Evolutionary conservation across 2,113 vertebrate genomes (phyloP), one percentile per base, ranked within the genome.

Genomic region (Galemys pyrenaicus): DNA sequence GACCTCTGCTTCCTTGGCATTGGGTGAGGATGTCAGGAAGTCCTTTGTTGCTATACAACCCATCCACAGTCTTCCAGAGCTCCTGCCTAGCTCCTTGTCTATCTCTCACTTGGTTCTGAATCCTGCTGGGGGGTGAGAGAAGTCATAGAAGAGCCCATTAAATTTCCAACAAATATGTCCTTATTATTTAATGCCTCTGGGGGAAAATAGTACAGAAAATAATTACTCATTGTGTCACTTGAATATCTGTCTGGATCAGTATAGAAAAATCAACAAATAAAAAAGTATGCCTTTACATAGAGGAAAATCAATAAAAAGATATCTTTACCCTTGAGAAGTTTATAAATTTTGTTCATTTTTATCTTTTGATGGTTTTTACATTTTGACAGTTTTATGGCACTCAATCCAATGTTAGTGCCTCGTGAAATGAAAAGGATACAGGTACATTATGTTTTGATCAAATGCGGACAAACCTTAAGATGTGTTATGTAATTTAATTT

Each of bases 401-500:
- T 41, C 80, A 58, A 87, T 41, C 49, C 70, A 70, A 85, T 78
- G 15, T 87, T 85, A 87, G 19, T 49, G 24, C 28, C 44, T 78
- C 22, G 30, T 71, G 83, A 80, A 82, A 46, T 89, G 17, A 86
- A 75, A 51, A 17, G 85, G 64, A 60, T 83, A 60, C 28, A 35
- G 22, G 16, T 12, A n/a, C 13, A 19, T 30, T 82, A 44, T 49
- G 9, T 78, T 73, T 74, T 82, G 64, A 82, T 60, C 32, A 74
- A 62, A 80, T 12, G 26, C 9, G 84, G 39, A 28, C 10, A 89
- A 75, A 49, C 44, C 20, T 2, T 71, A 60, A 56, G 13, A 75
- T 46, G 30, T 87, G 32, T 44, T 79, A 46, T 10, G n/a, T 83
- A 46, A 92, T 83, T 89, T 89, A 94, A 94, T 93, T 82, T 74